phyloP scores from a whole-genome alignment of 2,113 vertebrate species.

The Prietella phreatophila region DNA sequence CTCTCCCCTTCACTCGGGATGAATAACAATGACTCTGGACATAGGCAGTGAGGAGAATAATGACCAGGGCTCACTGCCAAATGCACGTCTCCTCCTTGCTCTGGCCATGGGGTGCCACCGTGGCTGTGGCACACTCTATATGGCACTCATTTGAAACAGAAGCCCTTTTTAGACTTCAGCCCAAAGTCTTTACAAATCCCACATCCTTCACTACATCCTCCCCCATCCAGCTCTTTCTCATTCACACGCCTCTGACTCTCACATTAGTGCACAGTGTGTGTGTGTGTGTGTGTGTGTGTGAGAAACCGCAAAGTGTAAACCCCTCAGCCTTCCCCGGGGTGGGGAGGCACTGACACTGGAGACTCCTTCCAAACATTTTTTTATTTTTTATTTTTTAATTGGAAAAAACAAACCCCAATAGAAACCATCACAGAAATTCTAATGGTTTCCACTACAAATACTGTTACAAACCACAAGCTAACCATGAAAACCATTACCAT shows the following conservation, averaged over 20 bases:
- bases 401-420: no score
- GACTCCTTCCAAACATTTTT: background rate
- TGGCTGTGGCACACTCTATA: background rate
- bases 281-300: constrained; percentile 18
- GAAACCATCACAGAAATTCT: no score
- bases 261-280: background rate
- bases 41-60: constrained; percentile 71
- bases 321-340: background rate
- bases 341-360: background rate
- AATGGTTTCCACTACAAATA: no score
- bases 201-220: constrained; percentile 23
- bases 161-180: background rate
- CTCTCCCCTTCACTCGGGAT: constrained; percentile 67
- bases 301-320: background rate
- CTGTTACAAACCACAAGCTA: no score
- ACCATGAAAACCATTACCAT: no score
- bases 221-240: constrained; percentile 13
- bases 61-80: constrained; percentile 68
- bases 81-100: background rate
- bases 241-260: background rate
- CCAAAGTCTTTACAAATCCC: background rate
- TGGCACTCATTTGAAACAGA: background rate
- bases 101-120: background rate
- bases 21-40: constrained; percentile 79
- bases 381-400: no score